These are phyloP conservation scores for Gryon sp. DNA, from an alignment of 1,140 invertebrate species.

Conservation along the genomic window DNA sequence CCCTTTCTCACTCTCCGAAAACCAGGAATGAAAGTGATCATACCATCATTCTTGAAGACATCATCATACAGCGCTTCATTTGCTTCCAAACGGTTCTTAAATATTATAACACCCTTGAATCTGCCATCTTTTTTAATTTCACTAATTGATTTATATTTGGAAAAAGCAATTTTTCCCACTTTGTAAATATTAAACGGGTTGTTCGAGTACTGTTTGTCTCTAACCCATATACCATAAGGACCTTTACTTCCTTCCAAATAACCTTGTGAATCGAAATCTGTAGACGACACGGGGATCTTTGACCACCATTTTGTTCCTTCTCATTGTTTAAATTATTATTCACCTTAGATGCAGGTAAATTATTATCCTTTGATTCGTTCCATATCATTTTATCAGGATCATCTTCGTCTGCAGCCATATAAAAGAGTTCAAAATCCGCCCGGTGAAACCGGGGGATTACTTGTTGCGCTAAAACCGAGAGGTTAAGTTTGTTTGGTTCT, in stretches of 20 bases:
- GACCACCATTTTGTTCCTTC: no score
- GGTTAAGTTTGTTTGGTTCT: no score
- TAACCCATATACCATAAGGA: slow-evolving; percentile 24
- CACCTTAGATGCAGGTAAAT: no score
- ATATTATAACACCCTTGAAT: slow-evolving; percentile 34
- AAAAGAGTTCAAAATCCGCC: no score
- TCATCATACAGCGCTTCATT: slow-evolving; percentile 21
- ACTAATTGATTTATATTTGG: slow-evolving; percentile 19
- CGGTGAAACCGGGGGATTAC: no score
- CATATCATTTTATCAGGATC: no score
- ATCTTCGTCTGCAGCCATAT: no score
- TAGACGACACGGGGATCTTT: no score
- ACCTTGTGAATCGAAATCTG: no score
- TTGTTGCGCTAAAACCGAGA: no score
- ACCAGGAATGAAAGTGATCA: slow-evolving; percentile 30
- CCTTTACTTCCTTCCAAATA: slow-evolving; percentile 1
- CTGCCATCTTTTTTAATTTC: slow-evolving; percentile 26
- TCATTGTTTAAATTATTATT: no score
- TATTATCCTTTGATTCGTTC: no score
- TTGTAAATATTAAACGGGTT: slow-evolving; percentile 10
- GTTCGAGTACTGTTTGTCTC: not conserved
- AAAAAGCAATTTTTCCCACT: slow-evolving; percentile 3
- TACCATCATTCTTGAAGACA: slow-evolving; percentile 4
- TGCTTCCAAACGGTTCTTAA: slow-evolving; percentile 19
- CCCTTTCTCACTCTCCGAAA: slow-evolving; percentile 32